Conservation (phyloP, 1,140 invertebrate species). For the Camponotus pennsylvanicus region DNA sequence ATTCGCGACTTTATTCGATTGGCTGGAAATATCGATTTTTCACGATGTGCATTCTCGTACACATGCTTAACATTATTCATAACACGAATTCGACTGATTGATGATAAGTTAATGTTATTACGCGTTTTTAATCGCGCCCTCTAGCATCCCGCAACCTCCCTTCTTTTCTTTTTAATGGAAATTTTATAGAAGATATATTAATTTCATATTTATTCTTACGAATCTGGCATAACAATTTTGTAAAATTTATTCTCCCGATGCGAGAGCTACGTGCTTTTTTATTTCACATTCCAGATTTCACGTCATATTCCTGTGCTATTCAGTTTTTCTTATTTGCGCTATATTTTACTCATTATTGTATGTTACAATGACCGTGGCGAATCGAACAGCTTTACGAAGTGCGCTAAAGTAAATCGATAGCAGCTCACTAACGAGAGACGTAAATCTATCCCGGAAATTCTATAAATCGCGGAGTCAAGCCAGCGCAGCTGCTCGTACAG, state of each 20-base stretch:
- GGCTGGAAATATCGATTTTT: neutral
- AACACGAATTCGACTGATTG: neutral
- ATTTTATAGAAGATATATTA: neutral
- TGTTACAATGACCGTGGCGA: constrained; percentile 22
- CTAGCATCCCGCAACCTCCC: neutral
- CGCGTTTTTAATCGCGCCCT: neutral
- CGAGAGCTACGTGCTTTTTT: neutral
- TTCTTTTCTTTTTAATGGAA: neutral
- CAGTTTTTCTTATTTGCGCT: neutral
- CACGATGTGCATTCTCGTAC: neutral
- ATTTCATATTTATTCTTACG: neutral
- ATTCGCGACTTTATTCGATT: neutral
- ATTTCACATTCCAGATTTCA: neutral
- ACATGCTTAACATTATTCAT: neutral
- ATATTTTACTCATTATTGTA: constrained; percentile 43
- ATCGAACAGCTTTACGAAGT: neutral
- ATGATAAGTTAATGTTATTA: constrained; percentile 15
- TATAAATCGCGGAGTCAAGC: constrained; percentile 71
- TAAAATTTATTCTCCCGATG: neutral
- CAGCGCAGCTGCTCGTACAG: constrained; percentile 72
- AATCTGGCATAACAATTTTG: neutral
- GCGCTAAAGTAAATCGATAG: constrained; percentile 65
- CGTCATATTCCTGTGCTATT: neutral
- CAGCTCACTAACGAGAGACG: constrained; percentile 69
- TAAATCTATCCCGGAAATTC: constrained; percentile 75